phyloP scores from a whole-genome alignment of 2,113 vertebrate species.

The Motacilla alba region DNA sequence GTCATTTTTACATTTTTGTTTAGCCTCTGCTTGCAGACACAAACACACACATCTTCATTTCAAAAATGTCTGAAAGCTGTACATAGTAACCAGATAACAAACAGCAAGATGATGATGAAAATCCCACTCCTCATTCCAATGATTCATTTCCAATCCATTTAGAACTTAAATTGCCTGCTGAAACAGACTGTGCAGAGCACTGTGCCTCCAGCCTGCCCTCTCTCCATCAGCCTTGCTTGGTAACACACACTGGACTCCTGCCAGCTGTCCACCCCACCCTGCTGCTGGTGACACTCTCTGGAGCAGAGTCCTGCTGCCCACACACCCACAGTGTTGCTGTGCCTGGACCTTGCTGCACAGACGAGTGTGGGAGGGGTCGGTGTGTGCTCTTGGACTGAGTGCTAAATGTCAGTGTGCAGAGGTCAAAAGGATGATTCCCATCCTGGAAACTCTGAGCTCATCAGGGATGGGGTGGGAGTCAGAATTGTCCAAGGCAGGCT shows the following conservation, averaged over 20 bases:
- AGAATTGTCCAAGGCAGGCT: neutral
- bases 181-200: neutral
- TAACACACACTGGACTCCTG: neutral
- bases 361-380: neutral
- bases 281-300: accelerated
- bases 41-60: neutral
- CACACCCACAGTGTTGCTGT: neutral
- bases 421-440: neutral
- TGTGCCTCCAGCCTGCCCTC: neutral
- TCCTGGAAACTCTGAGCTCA: slow-evolving; percentile 46
- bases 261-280: neutral
- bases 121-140: neutral
- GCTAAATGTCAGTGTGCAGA: neutral
- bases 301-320: neutral
- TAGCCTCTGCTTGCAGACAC: neutral
- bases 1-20: neutral
- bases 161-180: neutral
- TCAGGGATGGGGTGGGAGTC: neutral
- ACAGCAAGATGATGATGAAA: neutral
- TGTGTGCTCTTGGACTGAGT: neutral
- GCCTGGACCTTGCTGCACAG: neutral
- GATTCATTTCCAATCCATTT: neutral
- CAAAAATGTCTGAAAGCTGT: neutral
- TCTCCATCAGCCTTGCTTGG: neutral
- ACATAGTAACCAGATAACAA: neutral